phyloP scores from a whole-genome alignment of 2,888 invertebrate genomes.

The Lypha dubia region DNA sequence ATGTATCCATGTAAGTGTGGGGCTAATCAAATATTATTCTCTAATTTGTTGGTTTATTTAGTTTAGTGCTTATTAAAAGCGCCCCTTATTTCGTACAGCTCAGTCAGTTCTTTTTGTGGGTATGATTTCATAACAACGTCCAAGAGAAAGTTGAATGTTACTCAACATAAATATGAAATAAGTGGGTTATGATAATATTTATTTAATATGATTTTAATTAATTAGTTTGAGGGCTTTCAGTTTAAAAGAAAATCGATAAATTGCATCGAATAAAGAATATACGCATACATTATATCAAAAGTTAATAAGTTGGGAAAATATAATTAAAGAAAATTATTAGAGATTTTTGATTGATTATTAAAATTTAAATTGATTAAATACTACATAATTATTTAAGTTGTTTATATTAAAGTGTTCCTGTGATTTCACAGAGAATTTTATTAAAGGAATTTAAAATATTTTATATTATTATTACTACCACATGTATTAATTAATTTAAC shows the following conservation, averaged over 20 bases:
- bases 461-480: too few species aligned
- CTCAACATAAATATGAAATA: slow-evolving; percentile 44
- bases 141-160: slow-evolving; percentile 38
- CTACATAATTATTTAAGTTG: too few species aligned
- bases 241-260: slow-evolving; percentile 37
- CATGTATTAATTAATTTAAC: too few species aligned
- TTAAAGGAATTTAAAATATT: too few species aligned
- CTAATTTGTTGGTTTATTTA: slow-evolving; percentile 52
- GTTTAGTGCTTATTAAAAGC: slow-evolving; percentile 8
- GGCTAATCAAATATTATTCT: slow-evolving; percentile 67
- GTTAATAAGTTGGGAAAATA: neutral
- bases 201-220: slow-evolving; percentile 69
- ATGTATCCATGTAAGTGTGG: too few species aligned
- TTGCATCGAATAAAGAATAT: neutral
- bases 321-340: neutral
- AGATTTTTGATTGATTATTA: neutral
- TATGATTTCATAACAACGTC: neutral
- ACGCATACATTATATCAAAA: neutral
- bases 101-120: neutral
- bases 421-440: too few species aligned
- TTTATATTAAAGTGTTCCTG: too few species aligned
- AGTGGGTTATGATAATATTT: slow-evolving; percentile 69
- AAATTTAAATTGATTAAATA: neutral
- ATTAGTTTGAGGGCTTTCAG: slow-evolving; percentile 40
- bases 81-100: neutral